phyloP scores from a whole-genome alignment of 2,888 invertebrate genomes.

The Beris morrisii region DNA sequence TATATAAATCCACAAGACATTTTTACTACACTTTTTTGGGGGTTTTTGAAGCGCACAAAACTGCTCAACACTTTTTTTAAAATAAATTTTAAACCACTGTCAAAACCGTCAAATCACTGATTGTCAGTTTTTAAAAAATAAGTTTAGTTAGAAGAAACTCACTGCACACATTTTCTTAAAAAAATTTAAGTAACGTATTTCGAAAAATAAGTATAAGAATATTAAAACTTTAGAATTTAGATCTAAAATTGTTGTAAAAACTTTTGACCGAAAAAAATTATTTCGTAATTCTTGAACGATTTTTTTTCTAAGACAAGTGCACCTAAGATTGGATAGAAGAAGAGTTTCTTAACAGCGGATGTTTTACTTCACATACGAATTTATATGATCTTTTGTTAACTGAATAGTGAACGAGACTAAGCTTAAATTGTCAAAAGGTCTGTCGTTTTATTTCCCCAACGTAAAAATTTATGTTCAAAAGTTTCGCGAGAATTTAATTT shows the following conservation, averaged over 20 bases:
- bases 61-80: constrained; percentile 3
- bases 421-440: constrained; percentile 16
- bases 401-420: constrained; percentile 33
- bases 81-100: not conserved
- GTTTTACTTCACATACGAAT: constrained; percentile 10
- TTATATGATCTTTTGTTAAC: constrained; percentile 31
- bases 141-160: constrained; percentile 12
- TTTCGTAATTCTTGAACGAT: constrained; percentile 1
- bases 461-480: constrained; percentile 1
- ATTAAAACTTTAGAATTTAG: not conserved
- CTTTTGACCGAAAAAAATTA: constrained; percentile 9
- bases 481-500: no score
- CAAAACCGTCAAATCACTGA: not conserved
- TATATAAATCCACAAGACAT: constrained; percentile 55
- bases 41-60: not conserved
- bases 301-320: constrained; percentile 31
- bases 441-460: constrained; percentile 30
- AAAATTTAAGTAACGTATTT: not conserved
- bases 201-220: not conserved
- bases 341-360: constrained; percentile 20
- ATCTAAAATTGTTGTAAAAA: constrained; percentile 9
- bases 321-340: constrained; percentile 24
- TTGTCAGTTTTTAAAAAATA: not conserved
- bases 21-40: constrained; percentile 27
- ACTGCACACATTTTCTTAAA: constrained; percentile 32